Percentiles rank a stretch among this genome's conserved stretches.
phyloP scores from a whole-genome alignment of 2,888 invertebrate genomes.

The Eurytoma californica region DNA sequence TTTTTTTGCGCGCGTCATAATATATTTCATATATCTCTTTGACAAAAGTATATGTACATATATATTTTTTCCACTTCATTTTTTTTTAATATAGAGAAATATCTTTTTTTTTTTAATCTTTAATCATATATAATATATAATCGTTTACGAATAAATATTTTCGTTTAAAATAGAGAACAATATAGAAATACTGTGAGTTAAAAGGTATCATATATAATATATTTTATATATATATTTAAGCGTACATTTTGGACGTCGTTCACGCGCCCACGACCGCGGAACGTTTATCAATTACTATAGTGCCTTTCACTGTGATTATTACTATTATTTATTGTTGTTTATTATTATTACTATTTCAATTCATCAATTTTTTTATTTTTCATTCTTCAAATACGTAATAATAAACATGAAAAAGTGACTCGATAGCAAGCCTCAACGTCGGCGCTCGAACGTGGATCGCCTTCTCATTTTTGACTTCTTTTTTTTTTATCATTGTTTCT shows the following conservation, averaged over 20 bases:
- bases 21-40: constrained; percentile 31
- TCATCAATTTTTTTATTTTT: constrained; percentile 11
- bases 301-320: constrained; percentile 42
- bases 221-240: constrained; percentile 46
- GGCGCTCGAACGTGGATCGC: too few species aligned
- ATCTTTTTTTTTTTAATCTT: constrained; percentile 27
- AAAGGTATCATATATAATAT: constrained; percentile 36
- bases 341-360: constrained; percentile 34
- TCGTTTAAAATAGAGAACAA: constrained; percentile 56
- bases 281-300: constrained; percentile 50
- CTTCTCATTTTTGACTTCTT: too few species aligned
- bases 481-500: neutral
- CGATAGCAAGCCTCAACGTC: too few species aligned
- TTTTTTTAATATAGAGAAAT: constrained; percentile 53
- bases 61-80: constrained; percentile 22
- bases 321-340: constrained; percentile 38
- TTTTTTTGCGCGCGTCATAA: constrained; percentile 28
- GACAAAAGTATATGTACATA: constrained; percentile 54
- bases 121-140: constrained; percentile 41
- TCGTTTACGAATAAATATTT: constrained; percentile 38
- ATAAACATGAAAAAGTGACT: too few species aligned
- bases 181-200: constrained; percentile 55
- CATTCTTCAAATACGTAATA: neutral
- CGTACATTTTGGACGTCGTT: constrained; percentile 55
- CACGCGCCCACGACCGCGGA: constrained; percentile 51